phyloP scores from a whole-genome alignment of 2,888 invertebrate genomes.

The Exocentrus adspersus region DNA sequence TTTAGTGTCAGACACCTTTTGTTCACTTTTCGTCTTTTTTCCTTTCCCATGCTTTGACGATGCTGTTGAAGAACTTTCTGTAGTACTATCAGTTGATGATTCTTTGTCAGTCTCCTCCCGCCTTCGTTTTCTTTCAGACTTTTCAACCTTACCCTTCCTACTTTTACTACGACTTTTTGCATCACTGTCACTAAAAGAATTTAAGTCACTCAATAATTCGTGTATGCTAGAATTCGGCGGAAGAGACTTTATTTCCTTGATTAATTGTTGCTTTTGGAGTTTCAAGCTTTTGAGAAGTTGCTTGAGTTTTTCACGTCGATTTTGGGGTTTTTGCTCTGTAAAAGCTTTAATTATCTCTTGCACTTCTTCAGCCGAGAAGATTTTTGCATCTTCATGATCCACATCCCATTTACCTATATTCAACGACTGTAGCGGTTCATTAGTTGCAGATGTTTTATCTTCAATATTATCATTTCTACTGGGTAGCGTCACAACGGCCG shows the following conservation, averaged over 20 bases:
- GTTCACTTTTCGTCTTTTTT: constrained; percentile 29
- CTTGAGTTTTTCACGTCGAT: constrained; percentile 53
- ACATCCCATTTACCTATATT: constrained; percentile 47
- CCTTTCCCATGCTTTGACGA: constrained; percentile 8
- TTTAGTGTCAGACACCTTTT: background rate
- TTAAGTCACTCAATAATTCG: constrained; percentile 46
- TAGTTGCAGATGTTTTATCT: constrained; percentile 15
- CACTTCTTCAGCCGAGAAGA: constrained; percentile 50
- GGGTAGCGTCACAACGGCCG: constrained; percentile 55
- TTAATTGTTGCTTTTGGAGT: constrained; percentile 58
- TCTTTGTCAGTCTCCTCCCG: constrained; percentile 33
- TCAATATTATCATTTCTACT: constrained; percentile 42
- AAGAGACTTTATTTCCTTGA: constrained; percentile 56
- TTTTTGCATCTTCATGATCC: constrained; percentile 41
- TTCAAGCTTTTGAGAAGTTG: constrained; percentile 58
- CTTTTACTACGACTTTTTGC: constrained; percentile 31
- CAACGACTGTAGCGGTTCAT: constrained; percentile 28
- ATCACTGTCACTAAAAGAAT: constrained; percentile 40
- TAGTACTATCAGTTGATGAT: constrained; percentile 33
- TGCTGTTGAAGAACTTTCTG: constrained; percentile 18
- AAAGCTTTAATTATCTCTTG: constrained; percentile 49
- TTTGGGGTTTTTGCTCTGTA: constrained; percentile 43
- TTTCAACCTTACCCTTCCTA: constrained; percentile 1
- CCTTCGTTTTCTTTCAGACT: constrained; percentile 26
- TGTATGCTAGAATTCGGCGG: constrained; percentile 53